Percentiles rank a stretch among this genome's conserved stretches.
Conservation (phyloP, 2,797 vertebrate species). For the Leptatherina wallacei region DNA sequence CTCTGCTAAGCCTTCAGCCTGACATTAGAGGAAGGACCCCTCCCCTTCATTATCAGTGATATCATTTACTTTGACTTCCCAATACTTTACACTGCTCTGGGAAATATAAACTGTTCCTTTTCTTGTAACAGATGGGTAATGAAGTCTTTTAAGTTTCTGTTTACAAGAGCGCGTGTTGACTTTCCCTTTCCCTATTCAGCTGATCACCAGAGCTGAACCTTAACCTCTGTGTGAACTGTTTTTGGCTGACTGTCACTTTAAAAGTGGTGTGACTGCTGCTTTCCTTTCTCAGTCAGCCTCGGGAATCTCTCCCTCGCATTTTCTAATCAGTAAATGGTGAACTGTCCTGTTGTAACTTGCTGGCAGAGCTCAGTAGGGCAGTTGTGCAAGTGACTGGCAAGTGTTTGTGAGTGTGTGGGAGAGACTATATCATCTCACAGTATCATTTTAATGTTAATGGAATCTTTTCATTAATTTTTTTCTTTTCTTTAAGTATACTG, state of each 20-base stretch:
- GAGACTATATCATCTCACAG: not conserved
- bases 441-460: not conserved
- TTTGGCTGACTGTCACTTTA: not conserved
- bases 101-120: slow-evolving; percentile 5
- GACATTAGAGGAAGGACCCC: slow-evolving; percentile 14
- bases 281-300: slow-evolving; percentile 61
- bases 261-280: slow-evolving; percentile 40
- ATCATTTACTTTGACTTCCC: slow-evolving; percentile 13
- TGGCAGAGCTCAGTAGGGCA: slow-evolving; percentile 18
- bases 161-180: slow-evolving; percentile 27
- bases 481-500: not conserved
- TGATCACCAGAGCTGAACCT: slow-evolving; percentile 36
- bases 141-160: slow-evolving; percentile 58
- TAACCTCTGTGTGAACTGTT: slow-evolving; percentile 27
- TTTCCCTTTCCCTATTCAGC: slow-evolving; percentile 51
- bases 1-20: slow-evolving; percentile 34
- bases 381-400: slow-evolving; percentile 18
- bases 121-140: slow-evolving; percentile 24
- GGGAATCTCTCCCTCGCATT: slow-evolving; percentile 15
- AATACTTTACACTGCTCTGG: not conserved
- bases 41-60: slow-evolving; percentile 1
- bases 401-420: not conserved
- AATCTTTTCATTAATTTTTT: not conserved
- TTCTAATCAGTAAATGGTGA: slow-evolving; percentile 30
- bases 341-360: slow-evolving; percentile 25